Conservation (phyloP, 2,113 vertebrate genomes). For the Pyxicephalus adspersus region DNA sequence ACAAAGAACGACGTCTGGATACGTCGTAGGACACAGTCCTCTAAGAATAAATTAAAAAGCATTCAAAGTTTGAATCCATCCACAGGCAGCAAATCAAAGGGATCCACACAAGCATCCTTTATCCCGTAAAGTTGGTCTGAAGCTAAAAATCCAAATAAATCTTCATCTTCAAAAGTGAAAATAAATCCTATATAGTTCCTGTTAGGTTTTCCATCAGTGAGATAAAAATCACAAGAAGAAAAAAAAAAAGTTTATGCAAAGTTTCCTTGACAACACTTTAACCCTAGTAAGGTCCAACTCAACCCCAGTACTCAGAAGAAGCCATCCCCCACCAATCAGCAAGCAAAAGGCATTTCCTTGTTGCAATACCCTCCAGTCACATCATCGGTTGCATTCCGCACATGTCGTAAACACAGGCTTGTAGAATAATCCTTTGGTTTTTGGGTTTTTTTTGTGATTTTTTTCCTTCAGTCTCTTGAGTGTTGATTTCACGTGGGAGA, state of each 20-base stretch:
- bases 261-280: slow-evolving; percentile 27
- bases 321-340: slow-evolving; percentile 16
- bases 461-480: slow-evolving; percentile 8
- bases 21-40: neutral
- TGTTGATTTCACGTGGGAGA: slow-evolving; percentile 35
- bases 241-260: slow-evolving; percentile 25
- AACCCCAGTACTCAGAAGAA: slow-evolving; percentile 25
- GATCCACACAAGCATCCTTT: neutral
- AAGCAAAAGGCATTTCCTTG: neutral
- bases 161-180: slow-evolving; percentile 28
- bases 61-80: slow-evolving; percentile 28
- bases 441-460: no score
- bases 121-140: neutral
- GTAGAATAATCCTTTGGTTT: slow-evolving; percentile 31
- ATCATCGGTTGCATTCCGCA: slow-evolving; percentile 1
- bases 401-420: slow-evolving; percentile 16
- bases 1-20: neutral
- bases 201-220: slow-evolving; percentile 19
- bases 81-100: neutral
- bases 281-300: slow-evolving; percentile 1
- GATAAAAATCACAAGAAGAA: slow-evolving; percentile 4
- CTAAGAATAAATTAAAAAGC: slow-evolving; percentile 35
- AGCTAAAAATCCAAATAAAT: slow-evolving; percentile 17
- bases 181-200: slow-evolving; percentile 18
- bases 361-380: neutral